phyloP scores from a whole-genome alignment of 2,888 invertebrate species.

The Caenorhabditis sp. region DNA sequence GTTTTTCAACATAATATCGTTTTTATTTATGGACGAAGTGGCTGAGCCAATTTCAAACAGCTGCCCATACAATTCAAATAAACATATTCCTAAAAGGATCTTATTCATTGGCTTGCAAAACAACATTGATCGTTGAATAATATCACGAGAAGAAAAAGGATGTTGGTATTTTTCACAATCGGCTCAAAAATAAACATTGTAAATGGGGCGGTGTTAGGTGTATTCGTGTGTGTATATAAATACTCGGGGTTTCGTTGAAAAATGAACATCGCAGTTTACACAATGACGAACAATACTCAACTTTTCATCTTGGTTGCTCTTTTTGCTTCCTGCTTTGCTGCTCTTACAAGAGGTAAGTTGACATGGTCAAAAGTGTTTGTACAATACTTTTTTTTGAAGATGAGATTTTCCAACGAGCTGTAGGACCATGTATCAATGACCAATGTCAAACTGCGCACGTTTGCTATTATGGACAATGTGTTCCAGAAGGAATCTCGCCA shows the following conservation, averaged over 20 bases:
- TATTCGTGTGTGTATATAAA: background rate
- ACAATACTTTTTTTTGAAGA: slow-evolving; percentile 10
- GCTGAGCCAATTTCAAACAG: background rate
- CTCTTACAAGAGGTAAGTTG: background rate
- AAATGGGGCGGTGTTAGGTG: background rate
- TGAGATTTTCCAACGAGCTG: slow-evolving; percentile 48
- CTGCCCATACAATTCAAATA: background rate
- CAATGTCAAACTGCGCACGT: slow-evolving; percentile 43
- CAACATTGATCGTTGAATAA: background rate
- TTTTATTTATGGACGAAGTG: background rate
- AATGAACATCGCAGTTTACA: background rate
- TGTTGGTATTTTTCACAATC: background rate
- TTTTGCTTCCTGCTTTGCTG: background rate
- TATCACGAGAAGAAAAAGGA: background rate
- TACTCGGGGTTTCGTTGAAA: background rate
- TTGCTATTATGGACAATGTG: slow-evolving; percentile 54
- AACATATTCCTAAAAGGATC: background rate
- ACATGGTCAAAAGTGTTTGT: background rate
- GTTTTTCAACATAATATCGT: no score
- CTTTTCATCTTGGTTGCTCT: background rate
- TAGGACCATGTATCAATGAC: slow-evolving; percentile 55
- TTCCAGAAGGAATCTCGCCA: slow-evolving; percentile 48
- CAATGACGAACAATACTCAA: background rate
- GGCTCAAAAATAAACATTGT: slow-evolving; percentile 1
- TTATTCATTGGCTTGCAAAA: background rate